These are phyloP conservation scores for Dysmachus trigonus DNA, from an alignment of 2,888 invertebrate genomes.

Conservation along the genomic window DNA sequence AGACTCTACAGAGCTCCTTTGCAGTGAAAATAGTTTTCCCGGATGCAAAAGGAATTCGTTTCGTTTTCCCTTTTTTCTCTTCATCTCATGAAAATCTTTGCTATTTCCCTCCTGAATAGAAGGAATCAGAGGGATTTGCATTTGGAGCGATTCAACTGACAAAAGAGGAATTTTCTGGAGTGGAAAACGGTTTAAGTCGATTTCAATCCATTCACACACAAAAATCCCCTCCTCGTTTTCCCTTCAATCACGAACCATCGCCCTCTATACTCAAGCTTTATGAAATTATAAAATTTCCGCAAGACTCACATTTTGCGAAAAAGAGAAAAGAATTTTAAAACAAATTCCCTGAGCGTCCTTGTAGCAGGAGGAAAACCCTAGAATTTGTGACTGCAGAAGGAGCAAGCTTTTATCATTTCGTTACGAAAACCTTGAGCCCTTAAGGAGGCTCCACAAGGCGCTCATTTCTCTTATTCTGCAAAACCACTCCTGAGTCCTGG, in stretches of 20 bases:
- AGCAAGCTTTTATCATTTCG: not conserved
- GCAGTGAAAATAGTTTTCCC: not conserved
- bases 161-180: not conserved
- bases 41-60: not conserved
- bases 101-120: not conserved
- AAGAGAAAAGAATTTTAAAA: not conserved
- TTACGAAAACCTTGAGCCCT: not conserved
- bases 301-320: not conserved
- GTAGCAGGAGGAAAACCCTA: not conserved
- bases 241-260: not conserved
- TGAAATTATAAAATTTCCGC: not conserved
- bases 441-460: not conserved
- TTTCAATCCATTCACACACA: not conserved
- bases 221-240: too few relatives aligned
- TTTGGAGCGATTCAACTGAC: not conserved
- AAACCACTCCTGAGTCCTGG: not conserved
- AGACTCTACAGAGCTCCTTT: not conserved
- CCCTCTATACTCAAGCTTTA: not conserved
- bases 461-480: not conserved
- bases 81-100: not conserved
- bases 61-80: not conserved
- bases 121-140: not conserved
- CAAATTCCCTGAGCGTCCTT: not conserved
- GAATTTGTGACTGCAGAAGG: not conserved
- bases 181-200: not conserved